Evolutionary conservation across 1,140 invertebrate genomes (phyloP), one percentile per base, ranked within the genome.

Genomic region (Heliconius hermathena): DNA sequence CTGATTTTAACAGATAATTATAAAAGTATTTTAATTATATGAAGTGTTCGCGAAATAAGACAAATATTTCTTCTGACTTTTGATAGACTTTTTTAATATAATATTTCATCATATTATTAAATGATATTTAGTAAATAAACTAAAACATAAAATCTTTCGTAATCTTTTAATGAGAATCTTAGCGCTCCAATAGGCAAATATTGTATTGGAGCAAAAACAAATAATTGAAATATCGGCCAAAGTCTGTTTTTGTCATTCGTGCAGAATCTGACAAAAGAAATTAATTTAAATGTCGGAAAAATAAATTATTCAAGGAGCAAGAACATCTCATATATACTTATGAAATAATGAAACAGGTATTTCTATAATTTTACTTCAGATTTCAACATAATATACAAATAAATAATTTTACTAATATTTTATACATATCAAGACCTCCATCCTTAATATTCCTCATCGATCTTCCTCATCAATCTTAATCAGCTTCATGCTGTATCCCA

Each of bases 101-200:
- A 4, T 4, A 46, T n/a, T 22, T 18, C 9, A 57, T 20, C 18
- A 57, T 57, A 57, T 57, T 57, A 57, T 22, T 57, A 22, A 22
- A 22, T 57, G 8, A 9, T 57, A n/a, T 57, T 57, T n/a, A 22
- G 8, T 52, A 6, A n/a, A 57, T 9, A 2, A n/a, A 57, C 60
- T 13, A 29, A 75, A 36, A 11, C 29, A 18, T 5, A 57, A 26
- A 66, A 66, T 4, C 3, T 57, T n/a, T 57, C 9, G 13, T 18
- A 29, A 29, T 60, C 22, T 60, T 60, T 26, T 29, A 66, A 66
- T 18, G 60, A 26, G 8, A 29, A 66, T 66, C 60, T 66, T 66
- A 66, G 60, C 60, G 60, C 60, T 29, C 60, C 60, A 66, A 66
- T 66, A 66, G 60, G 60, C 26, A 29, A 66, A 66, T 66, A 66